phyloP scores from a whole-genome alignment of 2,888 invertebrate genomes.

The Crematogaster levior region DNA sequence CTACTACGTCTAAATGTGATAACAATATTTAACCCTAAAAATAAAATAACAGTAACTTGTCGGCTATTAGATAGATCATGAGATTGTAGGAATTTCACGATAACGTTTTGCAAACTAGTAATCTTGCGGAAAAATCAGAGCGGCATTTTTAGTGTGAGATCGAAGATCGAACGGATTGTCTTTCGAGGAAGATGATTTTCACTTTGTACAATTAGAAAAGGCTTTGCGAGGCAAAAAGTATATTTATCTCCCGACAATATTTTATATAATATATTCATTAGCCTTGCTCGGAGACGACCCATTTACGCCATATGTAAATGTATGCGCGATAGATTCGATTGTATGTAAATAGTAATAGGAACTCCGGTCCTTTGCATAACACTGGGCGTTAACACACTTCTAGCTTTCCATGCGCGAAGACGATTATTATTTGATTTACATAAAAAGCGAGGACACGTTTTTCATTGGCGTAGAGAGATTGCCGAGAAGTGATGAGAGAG shows the following conservation, averaged over 20 bases:
- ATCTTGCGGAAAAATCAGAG: slow-evolving; percentile 8
- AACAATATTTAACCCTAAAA: background rate
- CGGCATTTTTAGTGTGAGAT: background rate
- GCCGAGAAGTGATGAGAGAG: slow-evolving; percentile 20
- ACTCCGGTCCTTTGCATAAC: slow-evolving; percentile 69
- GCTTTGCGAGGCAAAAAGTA: background rate
- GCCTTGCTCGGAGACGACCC: slow-evolving; percentile 71
- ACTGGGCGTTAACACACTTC: slow-evolving; percentile 55
- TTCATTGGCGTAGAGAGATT: slow-evolving; percentile 45
- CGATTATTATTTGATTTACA: slow-evolving; percentile 66
- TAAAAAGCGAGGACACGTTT: slow-evolving; percentile 50
- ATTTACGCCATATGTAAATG: slow-evolving; percentile 70
- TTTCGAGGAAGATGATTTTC: background rate
- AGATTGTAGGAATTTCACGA: slow-evolving; percentile 11
- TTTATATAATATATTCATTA: slow-evolving; percentile 73
- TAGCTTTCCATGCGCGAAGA: slow-evolving; percentile 57
- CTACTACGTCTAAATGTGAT: background rate
- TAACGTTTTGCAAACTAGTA: slow-evolving; percentile 4
- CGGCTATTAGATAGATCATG: slow-evolving; percentile 9
- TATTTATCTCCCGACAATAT: slow-evolving; percentile 41
- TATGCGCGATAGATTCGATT: slow-evolving; percentile 74
- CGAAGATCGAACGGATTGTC: background rate
- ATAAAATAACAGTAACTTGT: background rate
- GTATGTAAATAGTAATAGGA: slow-evolving; percentile 76
- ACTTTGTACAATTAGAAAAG: background rate